Percentiles rank a stretch among this genome's conserved stretches.
Evolutionary conservation across 2,113 vertebrate species (phyloP).

Genomic region (Cavia aperea): DNA sequence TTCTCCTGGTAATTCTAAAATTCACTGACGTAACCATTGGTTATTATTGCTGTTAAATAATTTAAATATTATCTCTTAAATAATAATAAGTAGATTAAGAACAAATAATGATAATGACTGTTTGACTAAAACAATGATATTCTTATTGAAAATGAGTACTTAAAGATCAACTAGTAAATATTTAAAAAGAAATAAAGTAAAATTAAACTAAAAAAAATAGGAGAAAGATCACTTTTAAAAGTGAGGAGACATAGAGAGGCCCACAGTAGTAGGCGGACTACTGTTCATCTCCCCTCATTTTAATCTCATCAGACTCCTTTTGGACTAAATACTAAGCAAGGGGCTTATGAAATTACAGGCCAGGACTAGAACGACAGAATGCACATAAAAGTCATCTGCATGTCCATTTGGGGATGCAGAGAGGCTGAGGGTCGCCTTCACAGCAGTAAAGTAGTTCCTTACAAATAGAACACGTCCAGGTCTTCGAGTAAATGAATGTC

Average conservation of each 20-base stretch:
- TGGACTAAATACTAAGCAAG: conserved; percentile 5
- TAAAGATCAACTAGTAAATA: background rate
- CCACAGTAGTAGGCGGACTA: background rate
- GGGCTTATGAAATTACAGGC: background rate
- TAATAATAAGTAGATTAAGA: conserved; percentile 5
- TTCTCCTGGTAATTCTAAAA: conserved; percentile 12
- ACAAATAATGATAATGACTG: background rate
- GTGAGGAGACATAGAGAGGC: background rate
- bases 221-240: background rate
- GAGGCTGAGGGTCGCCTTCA: background rate
- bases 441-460: background rate
- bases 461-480: background rate
- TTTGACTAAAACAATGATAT: conserved; percentile 35
- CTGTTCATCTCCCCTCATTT: background rate
- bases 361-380: background rate
- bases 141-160: background rate
- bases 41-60: background rate
- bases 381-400: background rate
- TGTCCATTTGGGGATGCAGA: background rate
- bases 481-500: conserved; percentile 15
- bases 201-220: background rate
- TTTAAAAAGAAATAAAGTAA: background rate
- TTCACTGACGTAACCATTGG: background rate
- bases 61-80: conserved; percentile 8
- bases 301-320: background rate